Evolutionary conservation across 2,888 invertebrate genomes (phyloP), one percentile per base, ranked within the genome.

Genomic region (Cosmia pyralina): DNA sequence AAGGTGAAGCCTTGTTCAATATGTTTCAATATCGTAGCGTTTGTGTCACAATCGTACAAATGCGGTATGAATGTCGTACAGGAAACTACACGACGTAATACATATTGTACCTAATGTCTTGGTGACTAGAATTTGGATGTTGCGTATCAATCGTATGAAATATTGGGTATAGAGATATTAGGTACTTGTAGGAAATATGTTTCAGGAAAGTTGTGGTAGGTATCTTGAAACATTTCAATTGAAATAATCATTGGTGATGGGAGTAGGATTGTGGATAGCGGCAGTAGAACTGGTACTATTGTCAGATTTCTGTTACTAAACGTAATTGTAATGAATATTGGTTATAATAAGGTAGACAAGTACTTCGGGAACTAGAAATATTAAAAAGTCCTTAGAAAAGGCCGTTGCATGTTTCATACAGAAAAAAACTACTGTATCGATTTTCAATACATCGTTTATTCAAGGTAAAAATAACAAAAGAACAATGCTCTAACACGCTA

Each of bases 41-140:
- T 83, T 80, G 81, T 80, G 75, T 79, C 55, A 77, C 67, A 78
- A 68, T 82, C 78, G 72, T 69, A 66, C 52, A 63, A 72, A 66
- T 69, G 57, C 38, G 57, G 57, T 72, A 69, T 73, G 68, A 73
- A 75, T 71, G 73, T 84, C 60, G 58, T 50, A 58, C 71, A 83
- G 75, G 75, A 79, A 79, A 69, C 72, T 64, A 72, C 67, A 58
- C 59, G 81, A 69, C 59, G 69, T 67, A 48, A 62, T 57, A 52
- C 11, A 52, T 46, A 44, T n/a, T 5, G 28, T 28, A 46, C n/a
- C 11, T 52, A 60, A 64, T 72, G 62, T 75, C 68, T 65, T 64
- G 64, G 72, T 72, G 69, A 57, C 63, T 64, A 46, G 28, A 53
- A 38, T 65, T 69, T 62, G 64, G 46, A 44, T 48, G 71, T 68